Percentiles rank a stretch among this genome's conserved stretches.
These are phyloP conservation scores for Pseudochaenichthys georgianus DNA, from an alignment of 2,797 vertebrate species.

Conservation along the genomic window DNA sequence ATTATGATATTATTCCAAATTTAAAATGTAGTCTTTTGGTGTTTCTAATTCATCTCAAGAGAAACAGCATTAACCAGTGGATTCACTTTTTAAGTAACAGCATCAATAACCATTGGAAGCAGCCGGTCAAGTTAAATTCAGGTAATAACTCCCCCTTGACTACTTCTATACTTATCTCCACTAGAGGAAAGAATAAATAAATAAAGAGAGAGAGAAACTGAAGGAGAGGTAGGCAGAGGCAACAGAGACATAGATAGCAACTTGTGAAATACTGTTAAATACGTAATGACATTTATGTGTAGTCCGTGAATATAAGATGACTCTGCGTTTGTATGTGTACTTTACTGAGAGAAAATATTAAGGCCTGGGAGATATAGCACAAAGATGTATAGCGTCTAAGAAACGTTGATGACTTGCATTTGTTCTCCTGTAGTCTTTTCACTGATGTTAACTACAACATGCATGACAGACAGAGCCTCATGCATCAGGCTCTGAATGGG, in stretches of 20 bases:
- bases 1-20: conserved; percentile 1
- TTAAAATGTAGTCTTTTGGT: not conserved
- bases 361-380: conserved; percentile 8
- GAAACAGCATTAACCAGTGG: conserved; percentile 41
- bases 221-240: not conserved
- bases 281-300: conserved; percentile 37
- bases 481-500: not conserved
- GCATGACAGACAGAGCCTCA: conserved; percentile 1
- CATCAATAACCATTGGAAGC: conserved; percentile 34
- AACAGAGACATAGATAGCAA: conserved; percentile 14
- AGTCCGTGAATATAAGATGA: conserved; percentile 28
- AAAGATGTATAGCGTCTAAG: conserved; percentile 16
- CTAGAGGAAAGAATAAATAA: conserved; percentile 1
- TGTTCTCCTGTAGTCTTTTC: conserved; percentile 6
- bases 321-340: conserved; percentile 21
- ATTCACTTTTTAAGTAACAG: conserved; percentile 41
- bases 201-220: conserved; percentile 1
- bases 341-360: conserved; percentile 30
- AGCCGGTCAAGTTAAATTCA: conserved; percentile 49
- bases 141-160: conserved; percentile 45
- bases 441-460: not conserved
- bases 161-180: conserved; percentile 44
- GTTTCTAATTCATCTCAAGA: conserved; percentile 24
- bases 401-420: not conserved
- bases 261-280: conserved; percentile 35